Base-by-base conservation (phyloP, 2,113 vertebrate genomes). In the Passer domesticus region DNA sequence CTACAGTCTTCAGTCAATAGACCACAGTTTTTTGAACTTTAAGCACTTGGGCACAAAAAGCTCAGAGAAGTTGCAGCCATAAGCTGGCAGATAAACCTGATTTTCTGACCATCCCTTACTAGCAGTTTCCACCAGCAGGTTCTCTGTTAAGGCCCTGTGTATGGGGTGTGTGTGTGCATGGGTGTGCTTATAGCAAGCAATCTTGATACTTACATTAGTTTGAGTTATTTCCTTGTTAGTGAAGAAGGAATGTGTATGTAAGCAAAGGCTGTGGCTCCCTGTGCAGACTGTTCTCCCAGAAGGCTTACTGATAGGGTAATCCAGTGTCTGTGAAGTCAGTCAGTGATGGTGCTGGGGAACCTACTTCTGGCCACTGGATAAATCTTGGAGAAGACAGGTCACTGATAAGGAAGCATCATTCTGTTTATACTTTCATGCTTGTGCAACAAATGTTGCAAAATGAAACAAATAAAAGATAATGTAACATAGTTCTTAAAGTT, bases 401-500 rank as follows among this genome's bases (percentile, higher is more conserved):
- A 17, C 55, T 79, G 89, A 92, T 91, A 95, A 95, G 59, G 50
- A 41, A 50, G 37, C 74, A 66, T 69, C 27, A 12, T 50, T 33
- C 43, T 79, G 63, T 83, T 87, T 83, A 62, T 31, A 35, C 43
- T 66, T 74, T 24, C 33, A 7, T 69, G 59, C 78, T 92, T 95
- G 62, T 83, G 87, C 85, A 93, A 88, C 50, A 2, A 3, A 28
- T 1, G 1, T 70, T 89, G 73, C 56, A 88, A 93, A 93, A 93
- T 67, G 63, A 83, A 90, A 79, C 67, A 94, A 94, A 79, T 35
- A 50, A 76, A 90, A 90, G 68, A 86, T 85, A 94, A 84, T 37
- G 27, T 89, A 77, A 33, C 2, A 2, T 21, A 49, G 56, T 52
- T 87, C 83, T 62, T 31, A 23, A 90, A 92, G 64, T 70, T 41